These are phyloP conservation scores for Rhabdomys dilectus DNA, from an alignment of 2,113 vertebrate genomes.

Conservation along the genomic window DNA sequence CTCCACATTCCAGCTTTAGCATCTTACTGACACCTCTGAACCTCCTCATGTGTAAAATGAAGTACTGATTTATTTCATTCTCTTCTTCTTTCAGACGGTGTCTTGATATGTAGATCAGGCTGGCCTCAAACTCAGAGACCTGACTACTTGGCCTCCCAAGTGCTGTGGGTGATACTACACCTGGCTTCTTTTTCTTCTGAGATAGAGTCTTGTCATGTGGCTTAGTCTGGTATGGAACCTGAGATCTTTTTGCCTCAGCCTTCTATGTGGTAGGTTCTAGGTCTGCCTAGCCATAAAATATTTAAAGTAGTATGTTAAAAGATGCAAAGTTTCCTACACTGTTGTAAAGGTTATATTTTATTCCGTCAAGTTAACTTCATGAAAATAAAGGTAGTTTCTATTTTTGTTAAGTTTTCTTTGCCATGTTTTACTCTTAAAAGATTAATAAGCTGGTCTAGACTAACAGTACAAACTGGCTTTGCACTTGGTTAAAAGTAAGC, in stretches of 20 bases:
- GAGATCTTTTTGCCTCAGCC: neutral
- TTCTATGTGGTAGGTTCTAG: neutral
- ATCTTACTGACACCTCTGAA: conserved; percentile 2
- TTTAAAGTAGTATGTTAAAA: conserved; percentile 16
- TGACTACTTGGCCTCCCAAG: neutral
- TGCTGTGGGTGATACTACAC: neutral
- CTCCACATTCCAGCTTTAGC: neutral
- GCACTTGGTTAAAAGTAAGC: conserved; percentile 28
- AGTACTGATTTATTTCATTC: neutral
- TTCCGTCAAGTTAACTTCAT: neutral
- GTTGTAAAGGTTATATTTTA: conserved; percentile 37
- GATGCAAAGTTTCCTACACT: neutral
- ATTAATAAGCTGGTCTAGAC: conserved; percentile 25
- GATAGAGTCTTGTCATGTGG: neutral
- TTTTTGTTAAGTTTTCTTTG: neutral
- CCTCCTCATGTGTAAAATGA: neutral
- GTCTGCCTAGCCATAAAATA: neutral
- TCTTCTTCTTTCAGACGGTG: neutral
- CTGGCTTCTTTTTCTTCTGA: neutral
- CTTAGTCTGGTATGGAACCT: neutral
- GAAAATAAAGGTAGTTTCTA: conserved; percentile 5
- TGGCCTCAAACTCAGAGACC: neutral
- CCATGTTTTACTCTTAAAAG: conserved; percentile 5
- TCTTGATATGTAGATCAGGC: neutral
- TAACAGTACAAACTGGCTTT: neutral